A percentile compares a stretch with the other conserved stretches of the same genome.
These are phyloP conservation scores for Chelonoidis abingdonii DNA, from an alignment of 2,113 vertebrate genomes.

Conservation along the genomic window DNA sequence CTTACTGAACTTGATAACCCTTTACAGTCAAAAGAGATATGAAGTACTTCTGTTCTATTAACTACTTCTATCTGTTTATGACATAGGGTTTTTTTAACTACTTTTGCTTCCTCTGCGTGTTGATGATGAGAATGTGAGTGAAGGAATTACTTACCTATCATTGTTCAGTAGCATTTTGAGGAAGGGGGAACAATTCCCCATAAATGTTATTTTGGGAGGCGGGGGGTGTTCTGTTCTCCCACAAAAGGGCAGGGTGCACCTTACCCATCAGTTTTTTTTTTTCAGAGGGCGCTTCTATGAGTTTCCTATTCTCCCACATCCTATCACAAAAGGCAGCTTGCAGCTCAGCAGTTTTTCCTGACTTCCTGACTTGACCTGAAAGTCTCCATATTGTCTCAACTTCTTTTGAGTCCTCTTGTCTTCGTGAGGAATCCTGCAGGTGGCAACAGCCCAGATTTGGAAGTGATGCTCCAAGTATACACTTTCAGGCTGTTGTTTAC, in stretches of 20 bases:
- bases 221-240: background rate
- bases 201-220: background rate
- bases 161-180: background rate
- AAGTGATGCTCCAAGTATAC: background rate
- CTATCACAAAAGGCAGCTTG: background rate
- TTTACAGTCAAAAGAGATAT: too few species aligned
- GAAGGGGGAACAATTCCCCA: background rate
- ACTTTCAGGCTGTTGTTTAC: background rate
- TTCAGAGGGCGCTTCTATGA: background rate
- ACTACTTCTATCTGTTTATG: background rate
- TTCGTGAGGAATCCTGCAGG: background rate
- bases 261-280: background rate
- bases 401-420: background rate
- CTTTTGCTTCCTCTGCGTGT: background rate
- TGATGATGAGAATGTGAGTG: background rate
- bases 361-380: background rate
- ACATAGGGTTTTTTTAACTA: background rate
- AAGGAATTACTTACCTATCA: background rate
- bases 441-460: background rate
- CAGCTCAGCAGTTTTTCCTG: background rate
- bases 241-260: background rate
- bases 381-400: background rate
- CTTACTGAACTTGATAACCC: too few species aligned
- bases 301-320: background rate
- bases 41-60: too few species aligned